These are phyloP conservation scores for Pelecanus crispus DNA, from an alignment of 2,113 vertebrate genomes.

Conservation along the genomic window DNA sequence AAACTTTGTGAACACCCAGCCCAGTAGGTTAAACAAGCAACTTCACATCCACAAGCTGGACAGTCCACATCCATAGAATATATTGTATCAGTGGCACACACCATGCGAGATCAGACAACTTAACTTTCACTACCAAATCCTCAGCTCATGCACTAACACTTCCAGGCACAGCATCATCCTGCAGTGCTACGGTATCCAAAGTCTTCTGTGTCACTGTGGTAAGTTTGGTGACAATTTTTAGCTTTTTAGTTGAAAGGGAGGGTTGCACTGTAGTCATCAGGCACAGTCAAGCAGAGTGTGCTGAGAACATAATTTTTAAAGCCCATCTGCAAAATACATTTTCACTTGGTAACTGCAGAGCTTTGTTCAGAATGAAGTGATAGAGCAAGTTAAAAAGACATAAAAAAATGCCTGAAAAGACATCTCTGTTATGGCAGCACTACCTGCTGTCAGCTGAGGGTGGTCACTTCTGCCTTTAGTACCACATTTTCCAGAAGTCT, in stretches of 20 bases:
- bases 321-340: background rate
- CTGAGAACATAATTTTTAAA: background rate
- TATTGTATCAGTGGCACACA: rapidly evolving
- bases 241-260: background rate
- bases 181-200: background rate
- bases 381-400: background rate
- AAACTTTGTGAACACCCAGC: background rate
- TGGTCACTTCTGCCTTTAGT: background rate
- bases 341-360: background rate
- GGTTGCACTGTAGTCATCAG: background rate
- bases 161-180: background rate
- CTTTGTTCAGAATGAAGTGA: background rate
- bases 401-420: background rate
- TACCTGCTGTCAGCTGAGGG: background rate
- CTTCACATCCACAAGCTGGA: rapidly evolving
- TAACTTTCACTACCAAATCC: background rate
- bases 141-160: background rate
- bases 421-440: background rate
- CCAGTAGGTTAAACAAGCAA: background rate
- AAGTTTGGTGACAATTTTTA: background rate
- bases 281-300: background rate
- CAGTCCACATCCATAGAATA: too few relatives aligned
- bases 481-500: background rate
- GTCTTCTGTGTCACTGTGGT: rapidly evolving
- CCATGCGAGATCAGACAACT: background rate